Evolutionary conservation across 2,797 vertebrate genomes (phyloP).

Genomic region (Oceanodroma leucorhoa): DNA sequence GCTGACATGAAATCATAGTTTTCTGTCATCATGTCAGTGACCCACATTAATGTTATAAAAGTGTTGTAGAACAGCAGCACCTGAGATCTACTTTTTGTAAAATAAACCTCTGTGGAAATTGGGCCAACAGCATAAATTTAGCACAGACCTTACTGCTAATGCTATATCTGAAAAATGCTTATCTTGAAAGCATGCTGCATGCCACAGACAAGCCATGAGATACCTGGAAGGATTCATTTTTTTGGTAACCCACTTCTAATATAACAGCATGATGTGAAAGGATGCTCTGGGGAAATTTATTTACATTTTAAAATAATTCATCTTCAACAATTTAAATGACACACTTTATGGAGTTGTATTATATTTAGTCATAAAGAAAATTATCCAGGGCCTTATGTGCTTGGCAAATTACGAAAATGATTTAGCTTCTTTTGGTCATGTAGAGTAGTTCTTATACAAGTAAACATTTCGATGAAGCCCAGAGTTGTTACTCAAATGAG

Average conservation of each 20-base stretch:
- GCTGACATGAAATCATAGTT: constrained; percentile 44
- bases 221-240: neutral
- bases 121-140: constrained; percentile 34
- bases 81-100: constrained; percentile 19
- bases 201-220: neutral
- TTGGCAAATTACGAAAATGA: neutral
- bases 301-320: neutral
- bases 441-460: neutral
- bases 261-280: neutral
- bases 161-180: neutral
- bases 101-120: constrained; percentile 30
- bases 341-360: neutral
- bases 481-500: neutral
- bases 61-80: neutral
- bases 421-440: neutral
- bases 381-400: neutral
- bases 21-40: constrained; percentile 39
- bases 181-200: neutral
- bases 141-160: neutral
- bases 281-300: neutral
- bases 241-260: neutral
- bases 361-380: neutral
- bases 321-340: neutral
- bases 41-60: constrained; percentile 33
- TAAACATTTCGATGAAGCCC: neutral